A percentile compares a stretch with the other conserved stretches of the same genome.
These are phyloP conservation scores for Limnephilus lunatus DNA, from an alignment of 2,888 invertebrate genomes.

Conservation along the genomic window DNA sequence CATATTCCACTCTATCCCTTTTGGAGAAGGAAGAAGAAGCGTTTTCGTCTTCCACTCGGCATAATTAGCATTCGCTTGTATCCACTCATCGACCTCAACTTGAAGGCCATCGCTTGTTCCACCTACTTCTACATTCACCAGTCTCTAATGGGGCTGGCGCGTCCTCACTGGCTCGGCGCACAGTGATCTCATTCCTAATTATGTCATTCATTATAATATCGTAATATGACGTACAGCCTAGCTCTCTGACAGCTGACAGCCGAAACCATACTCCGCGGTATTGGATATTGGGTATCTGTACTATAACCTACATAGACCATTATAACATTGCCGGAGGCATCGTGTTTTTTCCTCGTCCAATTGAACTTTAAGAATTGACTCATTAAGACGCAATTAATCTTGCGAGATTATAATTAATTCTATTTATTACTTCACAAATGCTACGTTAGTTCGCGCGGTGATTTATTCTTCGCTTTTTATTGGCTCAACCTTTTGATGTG, in stretches of 20 bases:
- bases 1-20: neutral
- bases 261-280: neutral
- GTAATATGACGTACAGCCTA: neutral
- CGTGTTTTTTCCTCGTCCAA: neutral
- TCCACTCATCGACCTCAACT: neutral
- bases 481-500: neutral
- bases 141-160: neutral
- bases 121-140: neutral
- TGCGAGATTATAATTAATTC: constrained; percentile 22
- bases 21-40: neutral
- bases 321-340: constrained; percentile 9
- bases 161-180: neutral
- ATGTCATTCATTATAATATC: neutral
- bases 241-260: neutral
- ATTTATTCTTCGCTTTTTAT: constrained; percentile 19
- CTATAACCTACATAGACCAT: constrained; percentile 17
- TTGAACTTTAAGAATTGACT: constrained; percentile 37
- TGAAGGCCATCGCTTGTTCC: neutral
- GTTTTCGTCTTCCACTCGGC: neutral
- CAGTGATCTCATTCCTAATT: neutral
- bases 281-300: neutral
- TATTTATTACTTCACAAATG: constrained; percentile 32
- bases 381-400: constrained; percentile 38
- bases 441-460: neutral
- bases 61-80: neutral